A percentile compares a stretch with the other conserved stretches of the same genome.
These are phyloP conservation scores for Ramphastos sulfuratus DNA, from an alignment of 2,113 vertebrate genomes.

Conservation along the genomic window DNA sequence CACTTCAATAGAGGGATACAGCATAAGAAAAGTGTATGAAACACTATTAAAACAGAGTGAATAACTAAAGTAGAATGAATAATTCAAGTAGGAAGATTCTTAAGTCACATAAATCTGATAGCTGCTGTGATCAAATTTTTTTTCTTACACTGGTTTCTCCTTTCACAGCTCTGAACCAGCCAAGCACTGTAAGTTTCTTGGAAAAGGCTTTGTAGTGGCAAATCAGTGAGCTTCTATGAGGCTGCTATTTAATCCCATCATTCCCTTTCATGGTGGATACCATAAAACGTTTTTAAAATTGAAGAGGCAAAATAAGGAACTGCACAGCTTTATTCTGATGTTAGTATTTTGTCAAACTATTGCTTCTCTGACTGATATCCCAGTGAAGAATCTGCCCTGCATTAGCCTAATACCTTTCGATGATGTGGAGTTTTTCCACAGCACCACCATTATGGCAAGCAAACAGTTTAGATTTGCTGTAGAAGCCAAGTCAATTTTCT, in stretches of 20 bases:
- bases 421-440: neutral
- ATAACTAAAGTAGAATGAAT: neutral
- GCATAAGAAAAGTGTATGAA: neutral
- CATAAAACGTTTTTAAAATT: neutral
- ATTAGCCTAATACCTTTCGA: neutral
- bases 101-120: neutral
- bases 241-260: neutral
- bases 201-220: neutral
- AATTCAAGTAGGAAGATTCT: slow-evolving; percentile 8
- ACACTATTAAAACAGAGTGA: neutral
- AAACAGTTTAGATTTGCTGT: neutral
- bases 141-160: neutral
- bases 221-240: neutral
- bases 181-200: neutral
- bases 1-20: neutral
- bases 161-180: neutral
- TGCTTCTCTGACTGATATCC: neutral
- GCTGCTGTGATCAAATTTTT: neutral
- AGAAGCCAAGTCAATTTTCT: neutral
- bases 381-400: neutral
- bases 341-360: neutral
- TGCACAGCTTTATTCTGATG: neutral
- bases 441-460: neutral
- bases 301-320: neutral
- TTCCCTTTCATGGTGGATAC: neutral